These are phyloP conservation scores for Halcyon chelicuti DNA, from an alignment of 2,797 vertebrate genomes.

Conservation along the genomic window DNA sequence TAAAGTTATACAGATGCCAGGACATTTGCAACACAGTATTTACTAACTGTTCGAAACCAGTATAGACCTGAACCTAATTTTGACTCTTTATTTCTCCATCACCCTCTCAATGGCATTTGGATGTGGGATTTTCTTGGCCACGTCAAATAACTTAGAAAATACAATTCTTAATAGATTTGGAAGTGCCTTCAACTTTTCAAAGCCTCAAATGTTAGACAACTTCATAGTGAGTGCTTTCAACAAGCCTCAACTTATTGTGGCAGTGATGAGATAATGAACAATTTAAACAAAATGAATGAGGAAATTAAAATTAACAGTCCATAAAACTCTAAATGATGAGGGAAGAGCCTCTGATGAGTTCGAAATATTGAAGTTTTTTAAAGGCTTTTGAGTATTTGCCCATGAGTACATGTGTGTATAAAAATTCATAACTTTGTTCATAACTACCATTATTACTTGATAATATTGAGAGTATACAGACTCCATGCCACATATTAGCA, in stretches of 20 bases:
- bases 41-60: not conserved
- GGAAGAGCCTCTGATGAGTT: slow-evolving; percentile 26
- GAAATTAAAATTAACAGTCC: slow-evolving; percentile 65
- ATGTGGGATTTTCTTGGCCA: not conserved
- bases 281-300: slow-evolving; percentile 52
- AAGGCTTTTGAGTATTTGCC: slow-evolving; percentile 12
- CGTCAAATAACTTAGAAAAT: not conserved
- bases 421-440: slow-evolving; percentile 23
- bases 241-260: not conserved
- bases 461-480: not conserved
- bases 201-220: slow-evolving; percentile 16
- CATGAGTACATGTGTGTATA: not conserved
- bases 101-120: not conserved
- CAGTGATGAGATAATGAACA: slow-evolving; percentile 49
- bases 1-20: not conserved
- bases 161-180: not conserved
- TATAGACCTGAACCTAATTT: not conserved
- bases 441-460: not conserved
- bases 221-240: slow-evolving; percentile 34
- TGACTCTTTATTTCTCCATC: not conserved
- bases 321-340: slow-evolving; percentile 54
- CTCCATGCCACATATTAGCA: not conserved
- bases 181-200: slow-evolving; percentile 19
- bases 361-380: slow-evolving; percentile 22
- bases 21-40: not conserved